These are phyloP conservation scores for Drosophila nigrodunni DNA, from an alignment of 1,140 invertebrate species.

Conservation along the genomic window DNA sequence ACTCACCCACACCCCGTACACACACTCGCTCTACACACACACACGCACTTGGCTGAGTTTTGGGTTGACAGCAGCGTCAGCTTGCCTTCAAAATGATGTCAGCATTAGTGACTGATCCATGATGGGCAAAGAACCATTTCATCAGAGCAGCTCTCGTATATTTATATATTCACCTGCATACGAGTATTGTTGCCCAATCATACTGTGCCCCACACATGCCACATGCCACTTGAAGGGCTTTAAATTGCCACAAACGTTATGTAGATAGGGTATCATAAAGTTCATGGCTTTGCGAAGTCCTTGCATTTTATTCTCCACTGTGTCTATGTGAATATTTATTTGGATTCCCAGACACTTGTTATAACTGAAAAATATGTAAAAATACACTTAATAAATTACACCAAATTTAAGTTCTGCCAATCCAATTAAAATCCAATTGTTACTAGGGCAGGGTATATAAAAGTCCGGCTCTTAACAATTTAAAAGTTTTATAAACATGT, in stretches of 20 bases:
- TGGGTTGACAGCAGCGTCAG: conserved; percentile 67
- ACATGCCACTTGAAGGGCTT: conserved; percentile 73
- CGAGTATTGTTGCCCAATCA: conserved; percentile 46
- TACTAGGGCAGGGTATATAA: conserved; percentile 2
- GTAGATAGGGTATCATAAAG: conserved; percentile 1
- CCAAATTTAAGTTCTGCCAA: background rate
- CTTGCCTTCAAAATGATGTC: conserved; percentile 72
- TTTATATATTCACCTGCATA: conserved; percentile 31
- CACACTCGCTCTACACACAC: conserved; percentile 1
- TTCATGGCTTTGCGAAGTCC: too few species aligned
- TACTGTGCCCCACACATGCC: conserved; percentile 29
- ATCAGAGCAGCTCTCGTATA: conserved; percentile 61
- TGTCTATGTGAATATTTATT: too few species aligned
- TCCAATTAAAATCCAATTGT: too few species aligned
- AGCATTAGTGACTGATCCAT: conserved; percentile 78
- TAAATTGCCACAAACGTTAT: conserved; percentile 11
- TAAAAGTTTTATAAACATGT: background rate
- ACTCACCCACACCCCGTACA: conserved; percentile 1
- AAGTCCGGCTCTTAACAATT: background rate
- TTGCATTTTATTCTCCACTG: too few species aligned
- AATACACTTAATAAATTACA: too few species aligned
- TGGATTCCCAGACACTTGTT: too few species aligned
- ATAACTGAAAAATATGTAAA: too few species aligned
- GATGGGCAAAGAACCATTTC: conserved; percentile 55
- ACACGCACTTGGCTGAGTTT: background rate